Evolutionary conservation across 1,140 invertebrate species (phyloP).

Genomic region (Ruditapes philippinarum): DNA sequence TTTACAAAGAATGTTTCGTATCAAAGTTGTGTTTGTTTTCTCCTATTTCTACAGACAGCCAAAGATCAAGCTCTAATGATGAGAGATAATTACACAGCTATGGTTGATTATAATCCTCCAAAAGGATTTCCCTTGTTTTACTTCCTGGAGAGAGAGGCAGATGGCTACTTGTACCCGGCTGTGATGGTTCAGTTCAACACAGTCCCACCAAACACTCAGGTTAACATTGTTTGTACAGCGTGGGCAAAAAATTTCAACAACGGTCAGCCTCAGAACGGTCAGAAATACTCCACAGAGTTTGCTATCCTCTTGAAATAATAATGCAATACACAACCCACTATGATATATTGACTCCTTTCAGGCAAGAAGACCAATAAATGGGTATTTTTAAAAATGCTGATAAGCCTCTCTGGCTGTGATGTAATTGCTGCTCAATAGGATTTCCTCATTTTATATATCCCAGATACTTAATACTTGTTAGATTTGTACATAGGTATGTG

Average conservation of each 20-base stretch:
- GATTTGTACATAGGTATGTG: too few relatives aligned
- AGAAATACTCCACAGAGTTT: conserved; percentile 41
- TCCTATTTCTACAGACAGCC: conserved; percentile 32
- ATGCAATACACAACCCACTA: neutral
- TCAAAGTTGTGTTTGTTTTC: neutral
- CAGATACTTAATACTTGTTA: too few relatives aligned
- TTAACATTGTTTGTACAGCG: conserved; percentile 58
- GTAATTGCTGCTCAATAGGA: too few relatives aligned
- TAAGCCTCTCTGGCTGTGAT: too few relatives aligned
- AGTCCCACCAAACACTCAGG: neutral
- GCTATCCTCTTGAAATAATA: neutral
- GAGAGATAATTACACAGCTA: neutral
- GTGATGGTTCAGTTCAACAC: conserved; percentile 68
- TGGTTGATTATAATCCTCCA: conserved; percentile 49
- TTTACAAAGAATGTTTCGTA: too few relatives aligned
- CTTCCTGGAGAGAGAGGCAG: neutral
- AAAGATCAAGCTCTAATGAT: conserved; percentile 40
- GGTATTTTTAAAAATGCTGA: too few relatives aligned
- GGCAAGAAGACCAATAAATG: too few relatives aligned
- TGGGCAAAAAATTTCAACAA: conserved; percentile 64
- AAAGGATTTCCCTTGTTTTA: conserved; percentile 57
- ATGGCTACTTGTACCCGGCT: conserved; percentile 43
- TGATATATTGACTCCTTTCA: too few relatives aligned
- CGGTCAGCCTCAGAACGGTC: conserved; percentile 41
- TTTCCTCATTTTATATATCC: too few relatives aligned